phyloP scores from a whole-genome alignment of 2,888 invertebrate species.

The Eupithecia dodoneata region DNA sequence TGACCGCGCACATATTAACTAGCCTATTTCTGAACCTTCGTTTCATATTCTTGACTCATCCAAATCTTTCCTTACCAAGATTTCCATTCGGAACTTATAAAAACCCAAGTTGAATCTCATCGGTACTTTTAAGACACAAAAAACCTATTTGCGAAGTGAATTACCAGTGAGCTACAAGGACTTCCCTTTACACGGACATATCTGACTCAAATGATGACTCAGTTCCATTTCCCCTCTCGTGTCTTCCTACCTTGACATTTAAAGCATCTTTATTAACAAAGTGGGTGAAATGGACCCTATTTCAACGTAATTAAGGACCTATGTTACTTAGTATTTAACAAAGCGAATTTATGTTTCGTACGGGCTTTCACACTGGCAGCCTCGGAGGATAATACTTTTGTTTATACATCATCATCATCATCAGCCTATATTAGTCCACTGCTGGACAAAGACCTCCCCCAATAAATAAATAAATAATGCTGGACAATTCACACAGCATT shows the following conservation, averaged over 20 bases:
- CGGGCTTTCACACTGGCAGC: conserved; percentile 29
- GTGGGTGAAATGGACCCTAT: conserved; percentile 35
- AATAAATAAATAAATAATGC: too few species aligned
- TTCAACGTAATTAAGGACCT: conserved; percentile 28
- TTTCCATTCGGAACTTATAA: conserved; percentile 20
- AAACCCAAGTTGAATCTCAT: conserved; percentile 21
- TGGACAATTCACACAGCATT: too few species aligned
- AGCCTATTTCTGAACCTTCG: not conserved
- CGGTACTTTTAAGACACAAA: conserved; percentile 22
- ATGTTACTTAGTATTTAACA: conserved; percentile 32
- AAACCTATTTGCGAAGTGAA: conserved; percentile 37
- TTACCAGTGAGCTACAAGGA: conserved; percentile 36
- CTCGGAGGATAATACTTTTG: not conserved
- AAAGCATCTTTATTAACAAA: conserved; percentile 32
- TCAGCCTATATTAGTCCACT: too few species aligned
- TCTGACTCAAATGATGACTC: conserved; percentile 43
- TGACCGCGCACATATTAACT: not conserved
- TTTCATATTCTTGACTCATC: not conserved
- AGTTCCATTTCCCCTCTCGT: conserved; percentile 33
- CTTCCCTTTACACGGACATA: conserved; percentile 35
- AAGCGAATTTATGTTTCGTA: conserved; percentile 38
- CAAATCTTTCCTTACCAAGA: not conserved
- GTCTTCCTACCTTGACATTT: conserved; percentile 43
- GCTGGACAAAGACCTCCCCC: too few species aligned
- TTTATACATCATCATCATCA: not conserved